These are phyloP conservation scores for Pristionchus japonicus DNA, from an alignment of 2,888 invertebrate species.

Conservation along the genomic window DNA sequence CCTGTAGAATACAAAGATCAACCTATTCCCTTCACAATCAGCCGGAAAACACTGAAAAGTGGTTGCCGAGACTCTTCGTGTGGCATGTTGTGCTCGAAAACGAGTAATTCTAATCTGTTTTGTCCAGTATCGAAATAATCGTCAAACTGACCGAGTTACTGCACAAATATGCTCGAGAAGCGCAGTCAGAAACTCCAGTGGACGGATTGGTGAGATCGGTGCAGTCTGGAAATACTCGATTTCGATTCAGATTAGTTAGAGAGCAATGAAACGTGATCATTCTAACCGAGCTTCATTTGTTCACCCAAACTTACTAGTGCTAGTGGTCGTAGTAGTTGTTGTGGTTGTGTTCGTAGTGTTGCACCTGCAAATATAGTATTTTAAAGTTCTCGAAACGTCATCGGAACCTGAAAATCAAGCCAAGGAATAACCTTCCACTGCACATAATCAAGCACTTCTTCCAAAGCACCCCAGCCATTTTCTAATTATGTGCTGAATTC, in stretches of 20 bases:
- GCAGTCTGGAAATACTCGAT: background rate
- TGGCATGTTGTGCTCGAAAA: no score
- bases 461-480: no score
- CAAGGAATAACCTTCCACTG: no score
- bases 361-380: background rate
- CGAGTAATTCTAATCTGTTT: no score
- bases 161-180: background rate
- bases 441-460: no score
- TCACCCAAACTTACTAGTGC: slow-evolving; percentile 1
- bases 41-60: no score
- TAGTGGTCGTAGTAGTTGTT: background rate
- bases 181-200: slow-evolving; percentile 17
- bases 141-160: background rate
- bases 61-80: no score
- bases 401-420: background rate
- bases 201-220: background rate
- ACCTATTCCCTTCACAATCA: no score
- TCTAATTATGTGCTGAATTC: no score
- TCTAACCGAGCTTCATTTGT: background rate
- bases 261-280: background rate
- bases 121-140: no score
- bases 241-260: background rate
- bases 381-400: background rate
- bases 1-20: background rate
- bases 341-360: background rate